Conservation (phyloP, 2,888 invertebrate species). For the Eristalis intricaria region DNA sequence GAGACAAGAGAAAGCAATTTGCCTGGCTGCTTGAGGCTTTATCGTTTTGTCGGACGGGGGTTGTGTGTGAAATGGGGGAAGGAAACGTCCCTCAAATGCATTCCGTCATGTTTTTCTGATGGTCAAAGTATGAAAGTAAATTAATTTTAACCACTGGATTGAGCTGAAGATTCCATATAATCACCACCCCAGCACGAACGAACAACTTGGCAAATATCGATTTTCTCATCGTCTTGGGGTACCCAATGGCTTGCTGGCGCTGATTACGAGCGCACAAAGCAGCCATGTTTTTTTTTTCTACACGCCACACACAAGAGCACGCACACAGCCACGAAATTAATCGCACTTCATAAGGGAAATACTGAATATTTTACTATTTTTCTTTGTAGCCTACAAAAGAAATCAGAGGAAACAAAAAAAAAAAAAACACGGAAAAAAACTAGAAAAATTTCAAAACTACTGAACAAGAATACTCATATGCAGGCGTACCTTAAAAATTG, state of each 20-base stretch:
- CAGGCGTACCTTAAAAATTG: not conserved
- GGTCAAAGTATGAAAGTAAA: not conserved
- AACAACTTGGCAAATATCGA: constrained; percentile 55
- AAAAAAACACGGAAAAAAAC: not conserved
- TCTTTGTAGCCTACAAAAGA: constrained; percentile 52
- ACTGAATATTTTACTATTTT: constrained; percentile 35
- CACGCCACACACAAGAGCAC: constrained; percentile 21
- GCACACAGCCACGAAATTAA: constrained; percentile 45
- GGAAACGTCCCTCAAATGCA: not conserved
- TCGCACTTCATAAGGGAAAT: constrained; percentile 63
- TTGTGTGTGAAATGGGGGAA: not conserved
- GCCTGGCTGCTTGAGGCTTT: not conserved
- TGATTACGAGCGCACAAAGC: constrained; percentile 42
- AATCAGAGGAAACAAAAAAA: not conserved
- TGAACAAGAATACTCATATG: not conserved
- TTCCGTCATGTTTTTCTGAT: not conserved
- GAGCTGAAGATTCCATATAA: not conserved
- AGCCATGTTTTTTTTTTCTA: constrained; percentile 59
- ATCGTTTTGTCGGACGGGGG: not conserved
- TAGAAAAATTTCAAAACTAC: not conserved
- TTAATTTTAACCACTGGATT: not conserved
- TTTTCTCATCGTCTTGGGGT: constrained; percentile 31
- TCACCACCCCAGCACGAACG: not conserved
- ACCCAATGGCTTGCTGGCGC: constrained; percentile 37
- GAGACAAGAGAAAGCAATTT: constrained; percentile 12